Percentiles rank a stretch among this genome's conserved stretches.
These are phyloP conservation scores for Oreochromis mossambicus DNA, from an alignment of 2,797 vertebrate species.

Conservation along the genomic window DNA sequence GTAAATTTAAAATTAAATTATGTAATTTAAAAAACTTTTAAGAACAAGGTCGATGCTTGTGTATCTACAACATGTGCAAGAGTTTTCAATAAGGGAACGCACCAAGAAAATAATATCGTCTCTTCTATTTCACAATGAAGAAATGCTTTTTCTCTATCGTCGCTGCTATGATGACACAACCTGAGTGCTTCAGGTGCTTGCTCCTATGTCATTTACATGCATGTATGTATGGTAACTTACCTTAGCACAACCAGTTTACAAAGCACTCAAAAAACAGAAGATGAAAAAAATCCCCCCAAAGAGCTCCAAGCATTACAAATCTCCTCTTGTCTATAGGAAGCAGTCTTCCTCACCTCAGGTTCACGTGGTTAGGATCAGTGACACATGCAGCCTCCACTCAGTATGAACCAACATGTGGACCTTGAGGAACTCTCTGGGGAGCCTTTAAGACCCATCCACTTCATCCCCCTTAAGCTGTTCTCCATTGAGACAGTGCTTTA, in stretches of 20 bases:
- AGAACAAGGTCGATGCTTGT: not conserved
- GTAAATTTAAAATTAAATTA: not conserved
- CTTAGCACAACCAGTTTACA: not conserved
- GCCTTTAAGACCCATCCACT: constrained; percentile 2
- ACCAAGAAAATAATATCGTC: not conserved
- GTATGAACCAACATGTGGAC: not conserved
- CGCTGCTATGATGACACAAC: not conserved
- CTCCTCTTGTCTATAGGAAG: not conserved
- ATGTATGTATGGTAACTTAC: not conserved
- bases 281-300: not conserved
- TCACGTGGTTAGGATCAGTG: not conserved
- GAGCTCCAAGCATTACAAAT: not conserved
- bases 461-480: constrained; percentile 2
- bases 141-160: not conserved
- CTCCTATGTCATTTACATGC: not conserved
- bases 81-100: not conserved
- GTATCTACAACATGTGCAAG: not conserved
- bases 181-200: not conserved
- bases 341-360: not conserved
- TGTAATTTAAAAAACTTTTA: not conserved
- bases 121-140: not conserved
- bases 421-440: not conserved
- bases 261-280: not conserved
- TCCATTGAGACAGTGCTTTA: not conserved
- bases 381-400: not conserved